These are phyloP conservation scores for Hyalella azteca DNA, from an alignment of 2,888 invertebrate genomes.

Conservation along the genomic window DNA sequence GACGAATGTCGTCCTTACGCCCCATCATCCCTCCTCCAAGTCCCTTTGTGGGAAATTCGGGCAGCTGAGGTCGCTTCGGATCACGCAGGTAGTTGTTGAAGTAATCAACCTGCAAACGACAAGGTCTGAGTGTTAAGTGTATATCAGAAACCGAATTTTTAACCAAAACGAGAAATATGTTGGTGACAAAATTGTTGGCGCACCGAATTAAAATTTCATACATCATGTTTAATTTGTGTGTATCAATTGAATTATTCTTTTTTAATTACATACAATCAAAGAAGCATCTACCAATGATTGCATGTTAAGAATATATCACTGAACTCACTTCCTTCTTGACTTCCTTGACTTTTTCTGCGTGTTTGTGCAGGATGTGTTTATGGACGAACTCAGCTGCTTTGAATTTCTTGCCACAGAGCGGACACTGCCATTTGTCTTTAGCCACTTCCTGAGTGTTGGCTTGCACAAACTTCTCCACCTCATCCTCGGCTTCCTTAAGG, in stretches of 20 bases:
- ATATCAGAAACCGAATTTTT: too few relatives aligned
- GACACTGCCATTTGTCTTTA: slow-evolving; percentile 99
- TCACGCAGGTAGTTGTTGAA: slow-evolving; percentile 96
- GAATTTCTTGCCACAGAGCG: slow-evolving; percentile 97
- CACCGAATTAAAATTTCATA: not conserved
- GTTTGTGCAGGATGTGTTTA: slow-evolving; percentile 98
- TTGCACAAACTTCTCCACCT: slow-evolving; percentile 92
- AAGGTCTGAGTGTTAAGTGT: too few relatives aligned
- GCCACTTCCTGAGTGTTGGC: slow-evolving; percentile 96
- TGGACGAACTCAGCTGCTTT: slow-evolving; percentile 98
- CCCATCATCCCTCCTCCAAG: slow-evolving; percentile 60
- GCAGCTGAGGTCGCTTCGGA: slow-evolving; percentile 90
- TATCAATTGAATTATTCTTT: not conserved
- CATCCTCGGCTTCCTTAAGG: slow-evolving; percentile 63
- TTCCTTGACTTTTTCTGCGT: slow-evolving; percentile 94
- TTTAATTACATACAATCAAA: not conserved
- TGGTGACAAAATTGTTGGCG: too few relatives aligned
- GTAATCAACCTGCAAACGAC: slow-evolving; percentile 74
- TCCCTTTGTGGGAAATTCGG: slow-evolving; percentile 78
- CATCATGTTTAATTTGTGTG: too few relatives aligned
- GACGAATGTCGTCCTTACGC: slow-evolving; percentile 59
- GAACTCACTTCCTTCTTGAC: slow-evolving; percentile 84
- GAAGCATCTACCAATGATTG: not conserved
- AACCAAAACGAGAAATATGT: too few relatives aligned
- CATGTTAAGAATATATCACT: not conserved